Conservation (phyloP, 1,140 invertebrate species). For the Plodia interpunctella region DNA sequence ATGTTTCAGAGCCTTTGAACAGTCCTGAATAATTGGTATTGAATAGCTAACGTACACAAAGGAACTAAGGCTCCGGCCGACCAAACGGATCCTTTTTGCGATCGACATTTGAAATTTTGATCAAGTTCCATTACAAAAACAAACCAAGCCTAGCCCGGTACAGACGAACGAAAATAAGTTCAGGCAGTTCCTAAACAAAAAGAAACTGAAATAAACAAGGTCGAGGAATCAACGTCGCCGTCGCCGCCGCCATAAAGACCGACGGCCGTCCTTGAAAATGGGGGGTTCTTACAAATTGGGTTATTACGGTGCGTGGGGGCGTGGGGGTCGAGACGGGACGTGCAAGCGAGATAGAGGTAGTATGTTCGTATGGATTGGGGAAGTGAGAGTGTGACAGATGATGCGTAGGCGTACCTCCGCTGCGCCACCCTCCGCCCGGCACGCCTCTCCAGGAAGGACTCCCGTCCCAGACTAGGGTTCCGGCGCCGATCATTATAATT, state of each 20-base stretch:
- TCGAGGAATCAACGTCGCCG: slow-evolving; percentile 71
- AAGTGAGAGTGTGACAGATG: slow-evolving; percentile 35
- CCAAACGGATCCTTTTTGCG: slow-evolving; percentile 18
- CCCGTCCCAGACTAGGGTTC: slow-evolving; percentile 69
- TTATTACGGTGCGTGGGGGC: slow-evolving; percentile 70
- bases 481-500: slow-evolving; percentile 77
- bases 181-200: slow-evolving; percentile 74
- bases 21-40: slow-evolving; percentile 33
- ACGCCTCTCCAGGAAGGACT: slow-evolving; percentile 72
- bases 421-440: slow-evolving; percentile 60
- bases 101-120: slow-evolving; percentile 33
- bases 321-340: slow-evolving; percentile 59
- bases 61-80: slow-evolving; percentile 6
- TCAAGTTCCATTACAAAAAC: slow-evolving; percentile 38
- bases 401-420: slow-evolving; percentile 64
- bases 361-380: slow-evolving; percentile 12
- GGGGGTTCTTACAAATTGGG: slow-evolving; percentile 76
- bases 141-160: slow-evolving; percentile 44
- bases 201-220: slow-evolving; percentile 76
- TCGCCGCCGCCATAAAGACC: slow-evolving; percentile 73
- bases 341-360: slow-evolving; percentile 30
- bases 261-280: slow-evolving; percentile 75
- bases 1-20: slow-evolving; percentile 30
- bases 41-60: slow-evolving; percentile 23
- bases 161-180: slow-evolving; percentile 66